Evolutionary conservation across 2,113 vertebrate genomes (phyloP).

Genomic region (Leptosomus discolor): DNA sequence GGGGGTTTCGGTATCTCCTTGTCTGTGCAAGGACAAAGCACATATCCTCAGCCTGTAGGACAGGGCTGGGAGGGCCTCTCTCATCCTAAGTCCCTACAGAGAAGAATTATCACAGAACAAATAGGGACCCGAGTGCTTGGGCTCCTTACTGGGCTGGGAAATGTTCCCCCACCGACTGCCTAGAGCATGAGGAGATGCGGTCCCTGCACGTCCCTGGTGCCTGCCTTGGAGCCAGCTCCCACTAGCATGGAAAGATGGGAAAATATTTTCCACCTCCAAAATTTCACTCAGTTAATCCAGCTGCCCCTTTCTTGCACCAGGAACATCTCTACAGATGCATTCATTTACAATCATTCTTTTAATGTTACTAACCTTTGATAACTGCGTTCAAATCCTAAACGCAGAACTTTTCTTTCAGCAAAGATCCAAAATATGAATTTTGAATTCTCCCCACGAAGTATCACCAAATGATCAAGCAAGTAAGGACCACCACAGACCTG

Average conservation of each 20-base stretch:
- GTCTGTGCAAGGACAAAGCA: neutral
- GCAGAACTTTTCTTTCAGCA: neutral
- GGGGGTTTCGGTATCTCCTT: neutral
- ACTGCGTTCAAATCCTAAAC: neutral
- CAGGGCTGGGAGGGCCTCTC: neutral
- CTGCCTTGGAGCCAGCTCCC: neutral
- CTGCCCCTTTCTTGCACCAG: neutral
- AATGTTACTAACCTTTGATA: neutral
- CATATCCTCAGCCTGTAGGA: neutral
- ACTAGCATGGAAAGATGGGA: neutral
- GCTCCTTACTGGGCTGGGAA: neutral
- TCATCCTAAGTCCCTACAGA: accelerated
- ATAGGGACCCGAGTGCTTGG: neutral
- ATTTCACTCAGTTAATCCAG: neutral
- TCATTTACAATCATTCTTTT: neutral
- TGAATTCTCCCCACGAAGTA: neutral
- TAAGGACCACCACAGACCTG: neutral
- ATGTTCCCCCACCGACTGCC: accelerated
- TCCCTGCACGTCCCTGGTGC: neutral
- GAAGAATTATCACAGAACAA: accelerated
- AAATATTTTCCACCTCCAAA: neutral
- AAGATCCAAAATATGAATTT: accelerated
- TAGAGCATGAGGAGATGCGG: neutral
- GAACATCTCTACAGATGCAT: neutral
- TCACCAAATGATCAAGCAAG: neutral